Base-by-base conservation (phyloP, 2,888 invertebrate species). In the Plebejus melissa region DNA sequence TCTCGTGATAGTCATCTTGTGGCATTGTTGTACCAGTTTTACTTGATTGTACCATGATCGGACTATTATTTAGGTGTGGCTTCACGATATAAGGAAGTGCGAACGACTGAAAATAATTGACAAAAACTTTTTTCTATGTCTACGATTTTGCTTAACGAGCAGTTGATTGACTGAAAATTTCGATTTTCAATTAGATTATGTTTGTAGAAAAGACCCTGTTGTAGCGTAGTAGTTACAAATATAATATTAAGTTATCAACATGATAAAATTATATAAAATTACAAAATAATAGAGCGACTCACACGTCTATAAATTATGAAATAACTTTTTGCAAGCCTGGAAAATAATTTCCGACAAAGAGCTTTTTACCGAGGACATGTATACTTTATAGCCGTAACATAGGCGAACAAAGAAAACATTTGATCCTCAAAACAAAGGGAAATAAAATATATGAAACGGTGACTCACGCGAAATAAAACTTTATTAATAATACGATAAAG, bases 11-110 rank as follows among this genome's bases (percentile, higher is more conserved):
- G 76, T 75, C 82, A 90, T 91, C 90, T 87, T 76, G 79, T 76
- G 82, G 83, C 85, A 85, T 86, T 85, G 84, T 85, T 79, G 79
- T 85, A 84, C 88, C 82, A 83, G 88, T 88, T 89, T 84, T 82
- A 72, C 72, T 54, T 85, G 83, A 82, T 82, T 82, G 82, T 81
- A 82, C 81, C 16, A 54, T 4, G 16, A 54, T 54, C 54, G 4
- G 1, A 46, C 46, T 81, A 81, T 77, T 77, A 74, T 77, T 78
- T 79, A 79, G 77, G 74, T 74, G 74, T 77, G 77, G 74, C 78
- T 70, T 76, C 57, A 75, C 69, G 3, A 74, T 36, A 65, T 16
- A 65, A 65, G 65, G 65, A 65, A 65, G 65, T 65, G 32, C 65
- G 65, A 65, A 13, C 4, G 65, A 13, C 9, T 11, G 11, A 36